Percentiles rank a stretch among this genome's conserved stretches.
phyloP scores from a whole-genome alignment of 2,797 vertebrate species.

The Xenops minutus region DNA sequence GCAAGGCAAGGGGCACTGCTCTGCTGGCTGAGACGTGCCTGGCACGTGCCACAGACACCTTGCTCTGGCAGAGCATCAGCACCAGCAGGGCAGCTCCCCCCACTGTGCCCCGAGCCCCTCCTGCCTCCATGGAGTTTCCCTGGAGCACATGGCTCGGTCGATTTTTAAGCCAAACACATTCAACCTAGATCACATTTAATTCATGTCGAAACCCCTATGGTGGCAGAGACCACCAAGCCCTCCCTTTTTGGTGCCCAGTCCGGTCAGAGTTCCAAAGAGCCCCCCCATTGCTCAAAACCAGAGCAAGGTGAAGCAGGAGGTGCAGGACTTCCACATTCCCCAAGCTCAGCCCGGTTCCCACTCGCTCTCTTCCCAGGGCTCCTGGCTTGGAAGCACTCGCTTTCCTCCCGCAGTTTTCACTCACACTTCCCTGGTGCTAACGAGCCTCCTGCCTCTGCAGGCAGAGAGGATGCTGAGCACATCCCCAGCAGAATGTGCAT shows the following conservation, averaged over 20 bases:
- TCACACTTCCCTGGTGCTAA: background rate
- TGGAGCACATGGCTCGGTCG: rapidly evolving
- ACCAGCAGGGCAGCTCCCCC: background rate
- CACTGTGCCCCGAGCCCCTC: background rate
- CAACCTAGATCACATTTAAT: rapidly evolving
- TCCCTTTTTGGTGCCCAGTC: background rate
- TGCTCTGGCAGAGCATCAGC: background rate
- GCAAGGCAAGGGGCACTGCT: background rate
- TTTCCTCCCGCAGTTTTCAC: background rate
- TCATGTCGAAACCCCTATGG: rapidly evolving
- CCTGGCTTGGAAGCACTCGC: background rate
- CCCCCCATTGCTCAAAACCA: background rate
- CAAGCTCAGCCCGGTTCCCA: background rate
- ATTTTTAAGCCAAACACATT: background rate
- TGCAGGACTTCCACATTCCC: background rate
- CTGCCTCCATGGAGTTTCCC: background rate
- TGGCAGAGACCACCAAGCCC: background rate
- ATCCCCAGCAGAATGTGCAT: background rate
- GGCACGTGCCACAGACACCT: rapidly evolving
- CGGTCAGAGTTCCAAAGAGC: rapidly evolving
- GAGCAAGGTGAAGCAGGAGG: background rate
- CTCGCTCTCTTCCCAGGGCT: background rate
- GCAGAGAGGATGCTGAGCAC: background rate
- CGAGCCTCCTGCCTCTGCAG: background rate
- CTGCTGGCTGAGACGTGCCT: background rate